A percentile compares a stretch with the other conserved stretches of the same genome.
These are phyloP conservation scores for Drosophila nigrodunni DNA, from an alignment of 1,140 invertebrate genomes.

Conservation along the genomic window DNA sequence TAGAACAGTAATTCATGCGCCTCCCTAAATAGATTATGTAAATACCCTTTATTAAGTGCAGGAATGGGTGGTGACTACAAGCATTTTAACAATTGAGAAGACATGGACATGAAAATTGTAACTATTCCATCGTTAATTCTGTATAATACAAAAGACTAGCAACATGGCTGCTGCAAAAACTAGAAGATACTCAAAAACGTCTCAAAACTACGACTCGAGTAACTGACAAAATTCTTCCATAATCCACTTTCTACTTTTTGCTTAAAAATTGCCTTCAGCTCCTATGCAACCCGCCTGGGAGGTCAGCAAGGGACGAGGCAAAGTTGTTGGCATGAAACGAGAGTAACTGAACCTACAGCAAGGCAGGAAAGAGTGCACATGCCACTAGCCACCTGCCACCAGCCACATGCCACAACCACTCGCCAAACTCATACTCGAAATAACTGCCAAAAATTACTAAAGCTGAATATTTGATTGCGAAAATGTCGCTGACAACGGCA, in stretches of 20 bases:
- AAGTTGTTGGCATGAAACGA: conserved; percentile 58
- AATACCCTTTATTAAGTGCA: background rate
- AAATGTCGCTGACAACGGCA: conserved; percentile 34
- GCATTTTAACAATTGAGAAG: background rate
- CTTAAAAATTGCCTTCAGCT: background rate
- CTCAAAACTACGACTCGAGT: too few species aligned
- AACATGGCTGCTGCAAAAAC: too few species aligned
- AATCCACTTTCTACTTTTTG: background rate
- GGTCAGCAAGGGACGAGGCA: conserved; percentile 19
- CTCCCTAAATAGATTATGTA: background rate
- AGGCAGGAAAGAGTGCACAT: background rate
- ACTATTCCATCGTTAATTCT: too few species aligned
- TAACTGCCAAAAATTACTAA: conserved; percentile 32
- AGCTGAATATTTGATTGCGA: conserved; percentile 38
- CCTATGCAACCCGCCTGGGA: background rate
- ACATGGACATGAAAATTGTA: too few species aligned
- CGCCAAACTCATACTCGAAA: conserved; percentile 8
- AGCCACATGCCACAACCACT: conserved; percentile 3
- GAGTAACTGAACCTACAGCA: conserved; percentile 12
- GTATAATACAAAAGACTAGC: too few species aligned
- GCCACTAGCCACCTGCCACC: conserved; percentile 6
- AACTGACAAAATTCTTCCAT: background rate
- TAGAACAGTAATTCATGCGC: background rate
- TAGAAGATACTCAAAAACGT: too few species aligned
- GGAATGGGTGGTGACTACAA: background rate